Evolutionary conservation across 2,888 invertebrate species (phyloP), one percentile per base, ranked within the genome.

Genomic region (Caenorhabditis auriculariae): DNA sequence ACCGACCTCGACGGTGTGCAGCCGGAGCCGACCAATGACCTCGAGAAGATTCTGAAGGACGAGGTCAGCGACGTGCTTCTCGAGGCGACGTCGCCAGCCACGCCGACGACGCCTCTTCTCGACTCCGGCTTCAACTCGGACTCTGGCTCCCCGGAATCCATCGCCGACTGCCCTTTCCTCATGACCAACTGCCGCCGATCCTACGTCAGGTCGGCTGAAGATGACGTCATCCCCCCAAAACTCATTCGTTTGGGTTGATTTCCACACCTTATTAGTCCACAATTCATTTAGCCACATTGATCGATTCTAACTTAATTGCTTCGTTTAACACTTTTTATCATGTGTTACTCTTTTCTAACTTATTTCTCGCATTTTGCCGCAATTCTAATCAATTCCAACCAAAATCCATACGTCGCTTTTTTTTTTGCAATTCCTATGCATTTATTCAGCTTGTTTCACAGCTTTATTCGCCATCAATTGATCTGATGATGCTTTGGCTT

Each of bases 101-200:
- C 39, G 12, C 63, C 63, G 5, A 15, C 29, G n/a, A 66, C 69
- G 4, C 66, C 69, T 1, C 53, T 49, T 42, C 63, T 60, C 43
- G 69, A 69, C 42, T 66, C 66, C n/a, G 69, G 69, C 35, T 69
- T 69, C 54, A 60, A 46, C 24, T 69, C 69, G 1, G 63, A 62
- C 17, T 60, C 54, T 50, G 53, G 53, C 19, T 55, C 63, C 1
- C 69, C 66, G 1, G 53, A 57, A 26, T 41, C 54, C 1, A 50
- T 56, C 0, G 44, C 49, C 2, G 53, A 60, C 37, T 55, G 58
- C 54, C 57, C 60, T 38, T n/a, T n/a, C n/a, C n/a, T n/a, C n/a
- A n/a, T n/a, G n/a, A 50, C 54, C 2, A 32, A 37, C 23, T 41
- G 39, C 32, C 54, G 59, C n/a, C 41, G 53, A 23, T 50, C 49